A percentile compares a stretch with the other conserved stretches of the same genome.
These are phyloP conservation scores for Silurus asotus DNA, from an alignment of 2,113 vertebrate genomes.

Conservation along the genomic window DNA sequence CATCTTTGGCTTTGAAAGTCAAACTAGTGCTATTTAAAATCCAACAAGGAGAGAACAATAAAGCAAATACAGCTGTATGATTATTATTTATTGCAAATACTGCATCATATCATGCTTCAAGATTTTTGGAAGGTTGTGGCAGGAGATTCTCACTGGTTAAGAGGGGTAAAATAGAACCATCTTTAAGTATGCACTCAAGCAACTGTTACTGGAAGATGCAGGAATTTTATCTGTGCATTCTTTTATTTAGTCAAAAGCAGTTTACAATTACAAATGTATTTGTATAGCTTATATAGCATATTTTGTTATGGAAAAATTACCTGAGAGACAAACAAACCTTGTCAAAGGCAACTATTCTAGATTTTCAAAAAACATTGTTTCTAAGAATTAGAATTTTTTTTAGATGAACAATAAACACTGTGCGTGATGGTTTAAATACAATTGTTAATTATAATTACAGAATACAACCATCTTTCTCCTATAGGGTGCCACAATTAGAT, in stretches of 20 bases:
- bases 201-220: neutral
- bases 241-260: neutral
- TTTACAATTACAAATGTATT: neutral
- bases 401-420: neutral
- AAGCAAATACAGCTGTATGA: neutral
- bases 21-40: too few species aligned
- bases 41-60: neutral
- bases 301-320: neutral
- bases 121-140: neutral
- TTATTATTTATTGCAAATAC: neutral
- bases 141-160: neutral
- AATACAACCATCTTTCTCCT: neutral
- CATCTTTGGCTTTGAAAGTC: too few species aligned
- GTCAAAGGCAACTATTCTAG: neutral
- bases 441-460: neutral
- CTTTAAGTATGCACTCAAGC: neutral
- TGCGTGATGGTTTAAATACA: neutral
- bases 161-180: neutral
- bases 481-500: neutral
- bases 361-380: neutral
- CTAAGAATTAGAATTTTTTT: neutral
- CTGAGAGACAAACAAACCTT: neutral
- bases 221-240: neutral
- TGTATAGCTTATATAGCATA: neutral
- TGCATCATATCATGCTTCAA: neutral